Conservation (phyloP, 37 sponge, comb jelly and placozoan species). For the Cladorhizidae sp. region DNA sequence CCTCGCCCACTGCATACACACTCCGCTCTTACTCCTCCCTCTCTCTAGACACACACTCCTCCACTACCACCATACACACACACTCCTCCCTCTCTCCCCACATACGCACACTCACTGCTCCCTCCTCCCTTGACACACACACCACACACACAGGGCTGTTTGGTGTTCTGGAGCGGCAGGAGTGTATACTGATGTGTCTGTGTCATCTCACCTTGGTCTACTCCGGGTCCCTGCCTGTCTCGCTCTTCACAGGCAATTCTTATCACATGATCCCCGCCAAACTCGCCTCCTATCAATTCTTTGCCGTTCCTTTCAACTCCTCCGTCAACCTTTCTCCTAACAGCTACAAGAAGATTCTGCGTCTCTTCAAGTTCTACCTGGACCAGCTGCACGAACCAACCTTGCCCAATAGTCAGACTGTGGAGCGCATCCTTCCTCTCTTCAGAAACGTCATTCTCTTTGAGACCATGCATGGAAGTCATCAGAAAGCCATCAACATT, state of each 20-base stretch:
- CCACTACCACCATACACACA: no score
- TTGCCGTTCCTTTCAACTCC: background rate
- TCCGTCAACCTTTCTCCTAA: background rate
- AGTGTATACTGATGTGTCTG: background rate
- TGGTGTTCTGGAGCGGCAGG: no score
- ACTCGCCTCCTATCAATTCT: background rate
- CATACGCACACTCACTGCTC: background rate
- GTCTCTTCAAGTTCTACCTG: conserved; percentile 5
- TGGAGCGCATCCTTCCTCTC: conserved; percentile 8
- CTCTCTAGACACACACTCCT: no score
- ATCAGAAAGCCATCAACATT: conserved; percentile 13
- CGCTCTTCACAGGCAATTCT: background rate
- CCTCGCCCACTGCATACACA: no score
- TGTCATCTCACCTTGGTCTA: conserved; percentile 2
- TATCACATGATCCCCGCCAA: background rate
- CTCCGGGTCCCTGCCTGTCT: background rate
- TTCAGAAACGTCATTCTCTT: conserved; percentile 18
- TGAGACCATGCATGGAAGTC: conserved; percentile 6
- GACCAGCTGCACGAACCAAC: background rate
- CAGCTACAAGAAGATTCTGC: conserved; percentile 8
- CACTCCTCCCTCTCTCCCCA: no score
- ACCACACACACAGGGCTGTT: background rate
- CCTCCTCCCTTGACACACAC: no score
- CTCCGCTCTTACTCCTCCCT: no score
- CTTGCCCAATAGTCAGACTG: background rate